Evolutionary conservation across 1,140 invertebrate species (phyloP).

Genomic region (Apocrypta bakeri): DNA sequence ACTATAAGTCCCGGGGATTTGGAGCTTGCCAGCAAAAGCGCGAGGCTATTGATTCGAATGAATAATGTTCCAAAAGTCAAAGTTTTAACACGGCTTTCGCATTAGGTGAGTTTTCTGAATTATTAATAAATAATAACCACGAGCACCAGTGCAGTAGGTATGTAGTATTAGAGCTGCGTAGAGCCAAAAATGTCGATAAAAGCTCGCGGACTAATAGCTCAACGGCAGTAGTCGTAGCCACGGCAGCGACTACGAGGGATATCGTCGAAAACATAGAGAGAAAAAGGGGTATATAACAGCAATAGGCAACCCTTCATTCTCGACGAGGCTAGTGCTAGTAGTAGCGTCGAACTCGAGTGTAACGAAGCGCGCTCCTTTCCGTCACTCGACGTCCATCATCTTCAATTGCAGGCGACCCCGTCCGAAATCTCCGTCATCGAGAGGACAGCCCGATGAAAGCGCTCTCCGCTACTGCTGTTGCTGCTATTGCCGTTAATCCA

Average conservation of each 20-base stretch:
- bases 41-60: constrained; percentile 1
- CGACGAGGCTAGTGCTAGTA: neutral
- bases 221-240: neutral
- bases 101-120: neutral
- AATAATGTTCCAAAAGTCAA: neutral
- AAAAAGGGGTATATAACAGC: neutral
- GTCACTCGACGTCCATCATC: constrained; percentile 47
- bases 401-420: constrained; percentile 22
- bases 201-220: constrained; percentile 5
- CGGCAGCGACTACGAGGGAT: neutral
- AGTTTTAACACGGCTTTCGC: neutral
- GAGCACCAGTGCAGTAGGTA: neutral
- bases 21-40: neutral
- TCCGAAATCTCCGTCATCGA: constrained; percentile 26
- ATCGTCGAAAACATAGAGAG: neutral
- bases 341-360: neutral
- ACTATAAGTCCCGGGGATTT: constrained; percentile 1
- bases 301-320: constrained; percentile 26
- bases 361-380: constrained; percentile 39
- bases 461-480: neutral
- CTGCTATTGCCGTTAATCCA: neutral
- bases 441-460: constrained; percentile 36
- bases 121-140: neutral
- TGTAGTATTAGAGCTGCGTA: neutral
- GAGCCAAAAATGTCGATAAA: neutral